Conservation (phyloP, 2,797 vertebrate genomes). For the Esox lucius region DNA sequence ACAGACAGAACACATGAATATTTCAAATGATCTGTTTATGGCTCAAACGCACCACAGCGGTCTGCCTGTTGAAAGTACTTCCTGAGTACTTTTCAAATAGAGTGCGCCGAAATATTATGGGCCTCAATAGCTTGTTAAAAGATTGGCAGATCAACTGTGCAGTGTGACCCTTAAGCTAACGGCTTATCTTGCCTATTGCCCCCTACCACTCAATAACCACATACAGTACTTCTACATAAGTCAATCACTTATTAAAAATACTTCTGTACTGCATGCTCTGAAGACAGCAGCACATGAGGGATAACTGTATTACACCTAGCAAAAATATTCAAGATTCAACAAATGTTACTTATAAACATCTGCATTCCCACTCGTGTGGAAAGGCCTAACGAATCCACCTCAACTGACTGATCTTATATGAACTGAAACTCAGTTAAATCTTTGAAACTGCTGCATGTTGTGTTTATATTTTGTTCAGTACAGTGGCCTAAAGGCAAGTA, state of each 20-base stretch:
- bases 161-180: conserved; percentile 42
- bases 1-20: conserved; percentile 27
- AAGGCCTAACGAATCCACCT: too few species aligned
- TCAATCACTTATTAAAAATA: not conserved
- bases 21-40: conserved; percentile 29
- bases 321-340: not conserved
- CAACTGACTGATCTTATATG: not conserved
- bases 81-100: too few species aligned
- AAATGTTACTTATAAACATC: too few species aligned
- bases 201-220: conserved; percentile 12
- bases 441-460: not conserved
- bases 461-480: too few species aligned
- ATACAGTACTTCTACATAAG: not conserved
- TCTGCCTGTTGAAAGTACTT: too few species aligned
- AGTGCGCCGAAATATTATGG: too few species aligned
- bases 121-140: too few species aligned
- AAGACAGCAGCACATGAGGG: not conserved
- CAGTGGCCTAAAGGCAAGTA: not conserved
- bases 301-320: not conserved
- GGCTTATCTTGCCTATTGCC: conserved; percentile 32
- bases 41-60: too few species aligned
- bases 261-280: conserved; percentile 2
- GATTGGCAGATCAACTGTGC: too few species aligned
- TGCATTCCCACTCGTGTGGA: too few species aligned
- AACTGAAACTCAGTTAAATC: not conserved